Conservation (phyloP, 2,797 vertebrate species). For the Tokudaia tokunoshimensis region DNA sequence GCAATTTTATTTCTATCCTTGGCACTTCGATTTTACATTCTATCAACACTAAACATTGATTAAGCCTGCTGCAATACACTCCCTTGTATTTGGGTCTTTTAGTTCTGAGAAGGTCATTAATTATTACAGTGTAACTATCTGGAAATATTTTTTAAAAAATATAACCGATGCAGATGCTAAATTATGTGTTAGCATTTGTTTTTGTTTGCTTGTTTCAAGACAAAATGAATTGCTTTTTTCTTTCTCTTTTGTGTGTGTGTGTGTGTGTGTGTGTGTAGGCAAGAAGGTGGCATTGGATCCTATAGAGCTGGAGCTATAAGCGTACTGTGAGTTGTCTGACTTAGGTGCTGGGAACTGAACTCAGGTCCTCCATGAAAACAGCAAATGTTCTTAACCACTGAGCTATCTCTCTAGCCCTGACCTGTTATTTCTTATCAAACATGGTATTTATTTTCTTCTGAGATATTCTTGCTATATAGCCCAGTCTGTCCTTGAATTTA, state of each 20-base stretch:
- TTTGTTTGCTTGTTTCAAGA: slow-evolving; percentile 49
- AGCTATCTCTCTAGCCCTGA: background rate
- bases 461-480: background rate
- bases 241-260: slow-evolving; percentile 4
- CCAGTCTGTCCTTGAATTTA: background rate
- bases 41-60: slow-evolving; percentile 84
- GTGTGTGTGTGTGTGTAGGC: no score
- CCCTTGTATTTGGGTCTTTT: slow-evolving; percentile 77
- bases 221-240: slow-evolving; percentile 50
- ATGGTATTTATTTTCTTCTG: background rate
- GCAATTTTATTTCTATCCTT: slow-evolving; percentile 83
- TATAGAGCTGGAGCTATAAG: background rate
- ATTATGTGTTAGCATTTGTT: slow-evolving; percentile 49
- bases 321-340: background rate
- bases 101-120: slow-evolving; percentile 84
- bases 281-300: background rate
- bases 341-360: background rate
- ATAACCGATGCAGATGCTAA: background rate
- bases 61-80: slow-evolving; percentile 78
- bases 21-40: slow-evolving; percentile 84
- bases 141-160: slow-evolving; percentile 75
- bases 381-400: background rate
- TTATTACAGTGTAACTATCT: slow-evolving; percentile 79
- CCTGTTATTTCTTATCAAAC: slow-evolving; percentile 56
- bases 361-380: background rate